Evolutionary conservation across 2,797 vertebrate genomes (phyloP).

Genomic region (Acanthiza pusilla): DNA sequence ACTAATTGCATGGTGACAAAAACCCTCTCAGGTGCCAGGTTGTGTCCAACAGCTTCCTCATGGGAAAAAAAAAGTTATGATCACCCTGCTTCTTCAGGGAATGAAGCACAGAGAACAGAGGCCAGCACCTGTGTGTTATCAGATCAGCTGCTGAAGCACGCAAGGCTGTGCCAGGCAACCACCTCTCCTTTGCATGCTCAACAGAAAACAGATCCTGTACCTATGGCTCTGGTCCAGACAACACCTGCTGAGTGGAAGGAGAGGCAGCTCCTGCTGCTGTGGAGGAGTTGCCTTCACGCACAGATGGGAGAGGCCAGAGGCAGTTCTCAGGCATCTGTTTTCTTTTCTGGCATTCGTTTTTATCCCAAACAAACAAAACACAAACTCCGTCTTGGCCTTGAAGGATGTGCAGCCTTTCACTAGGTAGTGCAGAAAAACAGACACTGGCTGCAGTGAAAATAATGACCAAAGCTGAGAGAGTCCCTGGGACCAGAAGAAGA

Average conservation of each 20-base stretch:
- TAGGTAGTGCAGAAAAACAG: not conserved
- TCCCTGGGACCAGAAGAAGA: not conserved
- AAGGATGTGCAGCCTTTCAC: not conserved
- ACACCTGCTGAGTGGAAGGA: not conserved
- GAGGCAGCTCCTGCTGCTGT: not conserved
- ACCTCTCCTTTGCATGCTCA: not conserved
- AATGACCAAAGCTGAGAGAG: not conserved
- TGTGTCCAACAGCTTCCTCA: not conserved
- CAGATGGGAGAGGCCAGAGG: not conserved
- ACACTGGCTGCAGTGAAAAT: not conserved
- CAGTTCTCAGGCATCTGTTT: not conserved
- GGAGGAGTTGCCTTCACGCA: not conserved
- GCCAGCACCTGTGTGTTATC: not conserved
- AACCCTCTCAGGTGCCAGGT: not conserved
- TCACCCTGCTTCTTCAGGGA: not conserved
- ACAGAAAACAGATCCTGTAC: not conserved
- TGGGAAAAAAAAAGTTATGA: not conserved
- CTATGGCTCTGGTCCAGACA: not conserved
- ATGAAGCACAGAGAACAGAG: not conserved
- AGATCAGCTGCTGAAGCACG: not conserved
- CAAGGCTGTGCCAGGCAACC: not conserved
- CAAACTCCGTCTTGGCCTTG: not conserved
- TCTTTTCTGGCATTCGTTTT: not conserved
- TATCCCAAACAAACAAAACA: not conserved
- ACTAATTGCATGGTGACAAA: not conserved